phyloP scores from a whole-genome alignment of 2,113 vertebrate genomes.

The Phylloscopus trochiloides region DNA sequence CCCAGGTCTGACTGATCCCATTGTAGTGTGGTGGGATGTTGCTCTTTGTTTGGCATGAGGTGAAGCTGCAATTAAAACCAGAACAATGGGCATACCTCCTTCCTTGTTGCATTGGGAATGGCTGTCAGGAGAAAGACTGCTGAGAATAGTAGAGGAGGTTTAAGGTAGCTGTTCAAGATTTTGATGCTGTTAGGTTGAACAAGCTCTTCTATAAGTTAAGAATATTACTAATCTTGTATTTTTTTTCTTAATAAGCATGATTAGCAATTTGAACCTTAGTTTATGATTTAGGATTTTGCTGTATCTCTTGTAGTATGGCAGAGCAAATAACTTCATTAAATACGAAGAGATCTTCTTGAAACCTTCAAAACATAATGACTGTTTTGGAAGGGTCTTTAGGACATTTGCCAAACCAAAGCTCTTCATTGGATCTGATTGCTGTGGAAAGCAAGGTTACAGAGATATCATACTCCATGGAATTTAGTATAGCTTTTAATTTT shows the following conservation, averaged over 20 bases:
- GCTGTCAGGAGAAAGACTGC: not conserved
- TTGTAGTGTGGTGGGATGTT: not conserved
- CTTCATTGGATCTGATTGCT: not conserved
- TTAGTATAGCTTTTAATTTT: not conserved
- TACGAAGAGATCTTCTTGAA: conserved; percentile 27
- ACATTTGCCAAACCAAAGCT: conserved; percentile 32
- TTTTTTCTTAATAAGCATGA: not conserved
- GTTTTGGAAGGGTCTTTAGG: conserved; percentile 10
- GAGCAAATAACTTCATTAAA: conserved; percentile 28
- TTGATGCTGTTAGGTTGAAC: not conserved
- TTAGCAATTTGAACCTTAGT: conserved; percentile 8
- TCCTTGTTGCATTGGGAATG: not conserved
- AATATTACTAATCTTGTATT: not conserved
- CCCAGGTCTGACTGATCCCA: not conserved
- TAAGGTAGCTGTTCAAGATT: not conserved
- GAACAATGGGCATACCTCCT: not conserved
- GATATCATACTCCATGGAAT: not conserved
- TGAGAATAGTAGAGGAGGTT: not conserved
- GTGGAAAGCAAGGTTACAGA: not conserved
- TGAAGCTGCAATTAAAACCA: not conserved
- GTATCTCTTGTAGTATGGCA: not conserved
- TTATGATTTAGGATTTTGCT: conserved; percentile 13
- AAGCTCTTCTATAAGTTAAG: not conserved
- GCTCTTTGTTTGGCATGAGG: not conserved
- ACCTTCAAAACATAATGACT: not conserved